Base-by-base conservation (phyloP, 2,888 invertebrate species). In the Dryobotodes eremita region DNA sequence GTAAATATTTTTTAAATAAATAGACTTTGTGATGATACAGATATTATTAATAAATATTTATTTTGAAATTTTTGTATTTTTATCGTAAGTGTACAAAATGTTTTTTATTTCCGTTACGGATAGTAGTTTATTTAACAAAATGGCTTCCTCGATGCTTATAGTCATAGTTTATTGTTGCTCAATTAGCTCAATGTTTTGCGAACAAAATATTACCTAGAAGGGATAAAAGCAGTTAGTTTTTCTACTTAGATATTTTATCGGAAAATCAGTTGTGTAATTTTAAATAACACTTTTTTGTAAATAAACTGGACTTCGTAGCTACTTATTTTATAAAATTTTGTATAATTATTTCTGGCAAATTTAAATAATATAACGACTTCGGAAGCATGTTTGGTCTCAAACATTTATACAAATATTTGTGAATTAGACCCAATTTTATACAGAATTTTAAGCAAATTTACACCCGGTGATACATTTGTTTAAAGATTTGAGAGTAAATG, bases 161-260 rank as follows among this genome's bases (percentile, higher is more conserved):
- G 88, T 80, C 77, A 89, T 92, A 89, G 91, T 93, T 94, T 95
- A 91, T 95, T 92, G 93, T 94, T 94, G 95, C 95, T 95, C 95
- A 95, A 96, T 92, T 95, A 95, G 95, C 94, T 95, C 95, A 95
- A 95, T 96, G 84, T 93, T 95, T 96, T 96, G 96, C 96, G 72
- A 82, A 78, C 79, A 75, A 87, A 88, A 88, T 87, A 79, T 87
- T 84, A 88, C 75, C 80, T 88, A 90, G 88, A 83, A 80, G 73
- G 79, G 79, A 82, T 86, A 76, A 79, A 84, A 71, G 86, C 84
- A 85, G 88, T 91, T 93, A 92, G 92, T 90, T 93, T 93, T 94
- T 92, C 91, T 92, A 93, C 90, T 89, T 91, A 91, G 89, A 89
- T 90, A 90, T 86, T 89, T 85, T 85, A 86, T 87, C 79, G 62